Base-by-base conservation (phyloP, 2,113 vertebrate genomes). In the Macheiramphus alcinus region DNA sequence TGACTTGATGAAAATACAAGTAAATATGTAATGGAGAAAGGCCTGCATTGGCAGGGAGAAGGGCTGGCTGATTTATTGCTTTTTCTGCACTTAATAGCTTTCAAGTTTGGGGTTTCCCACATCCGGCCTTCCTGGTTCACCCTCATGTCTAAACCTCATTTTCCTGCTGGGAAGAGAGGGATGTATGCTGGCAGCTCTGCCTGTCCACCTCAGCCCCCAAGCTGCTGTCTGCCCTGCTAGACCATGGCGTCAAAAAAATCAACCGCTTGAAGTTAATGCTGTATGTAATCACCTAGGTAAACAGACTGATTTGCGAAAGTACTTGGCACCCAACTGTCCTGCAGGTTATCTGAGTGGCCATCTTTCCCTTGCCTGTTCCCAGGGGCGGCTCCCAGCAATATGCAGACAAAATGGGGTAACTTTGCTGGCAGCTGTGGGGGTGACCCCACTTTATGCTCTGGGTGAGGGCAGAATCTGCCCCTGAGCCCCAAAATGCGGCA, bases 201-300 rank as follows among this genome's bases (percentile, higher is more conserved):
- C 31, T 58, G n/a, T 26, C 36, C 22, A 4, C 21, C 59, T 66
- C 55, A 78, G 65, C 25, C 13, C 21, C 50, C 21, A 31, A 4
- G 55, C 70, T 6, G 17, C 31, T 2, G 1, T 14, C 58, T 68
- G 38, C 36, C 36, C 48, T n/a, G 36, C 42, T 59, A 55, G 86
- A 36, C 23, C 53, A 10, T 0, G 25, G 59, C 62, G 80, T 55
- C 63, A 45, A 59, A 52, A 68, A 23, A 12, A 13, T 40, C 56
- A 63, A 0, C 34, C 3, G 1, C 74, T 62, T 0, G 0, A 76
- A 88, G 34, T 23, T 47, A 34, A 79, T 19, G 67, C 15, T 14
- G 5, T 48, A 31, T 29, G 50, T 38, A 53, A 91, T 45, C 52
- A 56, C 47, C 61, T 20, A 59, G 58, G 63, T 27, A 78, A 84